These are phyloP conservation scores for Antheraea yamamai DNA, from an alignment of 2,888 invertebrate genomes.

Conservation along the genomic window DNA sequence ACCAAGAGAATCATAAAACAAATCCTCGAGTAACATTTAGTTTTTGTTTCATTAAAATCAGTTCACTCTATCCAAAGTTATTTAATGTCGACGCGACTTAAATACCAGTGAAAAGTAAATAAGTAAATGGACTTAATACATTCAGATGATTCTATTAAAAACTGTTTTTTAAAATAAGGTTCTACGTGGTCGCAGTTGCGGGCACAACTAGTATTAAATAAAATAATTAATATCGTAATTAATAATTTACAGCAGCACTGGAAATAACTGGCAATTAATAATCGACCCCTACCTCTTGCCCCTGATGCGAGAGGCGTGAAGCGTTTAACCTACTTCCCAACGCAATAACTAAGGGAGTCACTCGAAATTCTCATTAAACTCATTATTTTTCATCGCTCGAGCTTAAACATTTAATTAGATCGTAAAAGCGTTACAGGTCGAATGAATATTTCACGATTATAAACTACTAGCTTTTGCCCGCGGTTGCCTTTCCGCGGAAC, in stretches of 20 bases:
- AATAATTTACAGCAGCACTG: neutral
- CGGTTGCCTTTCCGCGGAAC: neutral
- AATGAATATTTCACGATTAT: neutral
- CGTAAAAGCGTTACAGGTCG: neutral
- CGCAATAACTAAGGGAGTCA: slow-evolving; percentile 10
- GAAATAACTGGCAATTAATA: slow-evolving; percentile 9
- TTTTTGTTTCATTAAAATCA: no score
- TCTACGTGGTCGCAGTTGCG: no score
- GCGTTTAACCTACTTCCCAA: slow-evolving; percentile 18
- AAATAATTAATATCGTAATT: slow-evolving; percentile 1
- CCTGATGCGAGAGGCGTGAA: neutral
- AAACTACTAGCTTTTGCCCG: neutral
- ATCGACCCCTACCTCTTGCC: neutral
- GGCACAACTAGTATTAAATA: neutral
- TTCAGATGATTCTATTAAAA: no score
- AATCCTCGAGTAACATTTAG: no score
- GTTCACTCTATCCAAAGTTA: no score
- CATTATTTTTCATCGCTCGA: slow-evolving; percentile 9
- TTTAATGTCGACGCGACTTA: no score
- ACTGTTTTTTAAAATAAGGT: no score
- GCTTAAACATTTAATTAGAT: neutral
- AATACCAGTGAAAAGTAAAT: no score
- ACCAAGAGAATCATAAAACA: no score
- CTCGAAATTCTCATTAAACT: slow-evolving; percentile 21
- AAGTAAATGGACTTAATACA: no score